Evolutionary conservation across 1,140 invertebrate species (phyloP).

Genomic region (Micrasema minimum): DNA sequence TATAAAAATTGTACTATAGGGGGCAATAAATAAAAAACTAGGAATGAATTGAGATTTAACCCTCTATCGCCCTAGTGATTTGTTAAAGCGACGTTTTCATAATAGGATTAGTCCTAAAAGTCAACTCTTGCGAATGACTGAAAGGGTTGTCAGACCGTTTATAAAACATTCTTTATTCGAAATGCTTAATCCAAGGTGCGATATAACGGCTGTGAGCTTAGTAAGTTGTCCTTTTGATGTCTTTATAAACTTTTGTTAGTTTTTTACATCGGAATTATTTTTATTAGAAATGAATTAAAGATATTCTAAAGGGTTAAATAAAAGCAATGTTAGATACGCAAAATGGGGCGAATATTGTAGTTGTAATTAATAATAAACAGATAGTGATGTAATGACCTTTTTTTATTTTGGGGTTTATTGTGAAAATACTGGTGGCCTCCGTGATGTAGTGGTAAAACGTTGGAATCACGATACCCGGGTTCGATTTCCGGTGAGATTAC

Average conservation of each 20-base stretch:
- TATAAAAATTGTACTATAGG: too few species aligned
- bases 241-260: constrained; percentile 15
- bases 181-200: constrained; percentile 15
- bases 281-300: too few species aligned
- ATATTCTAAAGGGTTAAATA: not conserved
- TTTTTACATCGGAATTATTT: not conserved
- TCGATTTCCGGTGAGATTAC: too few species aligned
- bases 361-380: too few species aligned
- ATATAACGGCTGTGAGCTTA: constrained; percentile 16
- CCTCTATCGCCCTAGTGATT: not conserved
- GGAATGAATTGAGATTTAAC: not conserved
- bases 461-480: too few species aligned
- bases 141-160: constrained; percentile 14
- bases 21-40: constrained; percentile 1
- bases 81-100: constrained; percentile 4
- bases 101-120: constrained; percentile 12
- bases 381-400: too few species aligned
- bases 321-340: too few species aligned
- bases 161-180: not conserved
- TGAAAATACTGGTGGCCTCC: too few species aligned
- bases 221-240: constrained; percentile 1
- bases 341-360: too few species aligned
- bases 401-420: too few species aligned
- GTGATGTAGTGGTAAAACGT: too few species aligned
- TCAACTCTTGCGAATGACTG: constrained; percentile 7